Evolutionary conservation across 2,797 vertebrate genomes (phyloP).

Genomic region (Rhadinocentrus ornatus): DNA sequence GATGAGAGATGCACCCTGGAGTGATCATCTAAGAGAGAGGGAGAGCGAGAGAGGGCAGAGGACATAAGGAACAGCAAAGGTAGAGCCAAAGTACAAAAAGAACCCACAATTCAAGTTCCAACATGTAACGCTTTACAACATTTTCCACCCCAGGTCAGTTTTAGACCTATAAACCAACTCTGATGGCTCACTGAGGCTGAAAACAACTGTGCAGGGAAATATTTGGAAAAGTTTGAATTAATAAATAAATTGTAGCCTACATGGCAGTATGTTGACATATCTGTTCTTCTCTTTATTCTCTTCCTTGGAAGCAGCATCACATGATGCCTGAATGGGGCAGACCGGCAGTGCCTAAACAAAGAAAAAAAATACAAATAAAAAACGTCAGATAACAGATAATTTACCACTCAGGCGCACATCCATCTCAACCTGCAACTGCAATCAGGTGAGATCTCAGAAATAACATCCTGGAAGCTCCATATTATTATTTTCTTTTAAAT

Average conservation of each 20-base stretch:
- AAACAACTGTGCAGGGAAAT: not conserved
- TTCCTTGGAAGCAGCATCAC: conserved; percentile 97
- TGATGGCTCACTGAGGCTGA: conserved; percentile 8
- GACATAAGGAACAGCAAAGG: not conserved
- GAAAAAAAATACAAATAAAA: not conserved
- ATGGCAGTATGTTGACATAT: conserved; percentile 98
- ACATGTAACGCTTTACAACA: not conserved
- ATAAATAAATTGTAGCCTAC: conserved; percentile 79
- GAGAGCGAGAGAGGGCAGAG: not conserved
- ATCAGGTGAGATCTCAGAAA: too few relatives aligned
- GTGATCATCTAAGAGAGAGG: conserved; percentile 89
- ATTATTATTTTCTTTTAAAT: too few relatives aligned
- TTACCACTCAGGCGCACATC: conserved; percentile 2
- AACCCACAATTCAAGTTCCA: not conserved
- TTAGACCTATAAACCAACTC: not conserved
- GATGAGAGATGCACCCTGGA: conserved; percentile 94
- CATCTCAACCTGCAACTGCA: too few relatives aligned
- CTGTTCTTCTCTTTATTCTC: conserved; percentile 99
- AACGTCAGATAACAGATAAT: conserved; percentile 1
- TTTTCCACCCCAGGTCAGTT: not conserved
- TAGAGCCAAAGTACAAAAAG: not conserved
- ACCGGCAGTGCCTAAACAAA: conserved; percentile 90
- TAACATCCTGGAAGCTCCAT: too few relatives aligned
- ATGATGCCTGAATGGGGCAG: conserved; percentile 96
- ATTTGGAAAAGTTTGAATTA: not conserved